Conservation (phyloP, 1,140 invertebrate genomes). For the Triops cancriformis region DNA sequence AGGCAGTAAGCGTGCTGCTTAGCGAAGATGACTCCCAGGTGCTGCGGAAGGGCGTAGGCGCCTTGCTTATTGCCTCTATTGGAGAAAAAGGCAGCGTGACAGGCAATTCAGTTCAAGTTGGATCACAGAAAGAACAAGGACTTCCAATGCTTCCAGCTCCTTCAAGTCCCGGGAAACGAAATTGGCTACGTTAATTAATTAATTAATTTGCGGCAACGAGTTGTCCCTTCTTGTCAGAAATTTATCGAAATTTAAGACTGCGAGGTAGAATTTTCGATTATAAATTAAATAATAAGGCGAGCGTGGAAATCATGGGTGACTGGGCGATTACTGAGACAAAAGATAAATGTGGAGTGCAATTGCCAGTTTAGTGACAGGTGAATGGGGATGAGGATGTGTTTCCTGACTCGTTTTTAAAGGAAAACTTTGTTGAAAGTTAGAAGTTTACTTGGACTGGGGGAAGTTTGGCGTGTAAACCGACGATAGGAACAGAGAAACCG, state of each 20-base stretch:
- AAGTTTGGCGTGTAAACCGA: background rate
- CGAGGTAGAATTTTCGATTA: background rate
- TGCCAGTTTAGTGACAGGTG: background rate
- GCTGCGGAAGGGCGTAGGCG: constrained; percentile 2
- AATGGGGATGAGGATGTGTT: background rate
- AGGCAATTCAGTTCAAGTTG: background rate
- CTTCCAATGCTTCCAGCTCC: background rate
- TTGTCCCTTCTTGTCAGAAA: background rate
- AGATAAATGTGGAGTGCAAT: background rate
- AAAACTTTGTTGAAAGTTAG: background rate
- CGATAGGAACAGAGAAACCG: background rate
- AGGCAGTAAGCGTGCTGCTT: background rate
- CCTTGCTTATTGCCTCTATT: background rate
- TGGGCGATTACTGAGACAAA: background rate
- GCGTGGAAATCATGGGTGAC: background rate
- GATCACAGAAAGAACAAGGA: background rate
- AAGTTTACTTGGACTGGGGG: background rate
- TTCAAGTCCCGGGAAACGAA: background rate
- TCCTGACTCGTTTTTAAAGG: background rate
- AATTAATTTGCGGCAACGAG: background rate
- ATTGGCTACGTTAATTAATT: background rate
- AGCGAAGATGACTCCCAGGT: background rate
- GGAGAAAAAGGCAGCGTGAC: background rate
- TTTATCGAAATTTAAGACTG: background rate
- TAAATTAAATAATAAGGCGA: background rate